phyloP scores from a whole-genome alignment of 1,140 invertebrate species.

The Helicoverpa armigera region DNA sequence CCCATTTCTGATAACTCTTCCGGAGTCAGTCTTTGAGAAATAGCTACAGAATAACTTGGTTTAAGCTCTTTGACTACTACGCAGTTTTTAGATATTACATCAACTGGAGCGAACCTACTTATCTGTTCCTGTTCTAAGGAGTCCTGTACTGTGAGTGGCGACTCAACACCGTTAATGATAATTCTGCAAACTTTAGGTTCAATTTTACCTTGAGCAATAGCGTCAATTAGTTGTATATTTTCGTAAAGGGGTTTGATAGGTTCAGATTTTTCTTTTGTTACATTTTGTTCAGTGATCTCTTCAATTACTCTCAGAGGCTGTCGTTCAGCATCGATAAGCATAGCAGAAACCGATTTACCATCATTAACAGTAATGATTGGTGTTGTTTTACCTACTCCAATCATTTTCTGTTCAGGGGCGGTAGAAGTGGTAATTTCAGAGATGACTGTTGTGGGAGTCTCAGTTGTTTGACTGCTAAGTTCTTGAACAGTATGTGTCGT shows the following conservation, averaged over 20 bases:
- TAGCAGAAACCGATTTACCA: conserved; percentile 72
- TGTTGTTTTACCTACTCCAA: conserved; percentile 40
- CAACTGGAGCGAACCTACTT: conserved; percentile 89
- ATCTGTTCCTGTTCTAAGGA: conserved; percentile 89
- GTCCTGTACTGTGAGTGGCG: conserved; percentile 88
- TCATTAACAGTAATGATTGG: conserved; percentile 50
- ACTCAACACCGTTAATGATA: conserved; percentile 87
- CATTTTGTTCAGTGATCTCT: conserved; percentile 82
- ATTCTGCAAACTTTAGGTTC: conserved; percentile 91
- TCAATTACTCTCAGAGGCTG: conserved; percentile 82
- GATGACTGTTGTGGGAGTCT: conserved; percentile 41
- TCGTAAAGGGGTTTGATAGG: conserved; percentile 72
- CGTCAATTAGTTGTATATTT: conserved; percentile 89
- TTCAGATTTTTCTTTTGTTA: conserved; percentile 71
- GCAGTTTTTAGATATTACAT: conserved; percentile 85
- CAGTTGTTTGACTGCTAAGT: conserved; percentile 46
- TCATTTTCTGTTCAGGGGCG: conserved; percentile 49
- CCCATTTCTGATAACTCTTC: conserved; percentile 90
- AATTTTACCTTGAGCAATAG: conserved; percentile 91
- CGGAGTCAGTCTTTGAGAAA: conserved; percentile 88
- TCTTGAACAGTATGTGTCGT: conserved; percentile 47
- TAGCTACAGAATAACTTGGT: conserved; percentile 77
- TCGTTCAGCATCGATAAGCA: conserved; percentile 78
- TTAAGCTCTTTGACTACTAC: conserved; percentile 76
- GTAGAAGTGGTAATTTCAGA: conserved; percentile 50